Conservation (phyloP, 2,113 vertebrate genomes). For the rabbit (Oryctolagus cuniculus) region DNA sequence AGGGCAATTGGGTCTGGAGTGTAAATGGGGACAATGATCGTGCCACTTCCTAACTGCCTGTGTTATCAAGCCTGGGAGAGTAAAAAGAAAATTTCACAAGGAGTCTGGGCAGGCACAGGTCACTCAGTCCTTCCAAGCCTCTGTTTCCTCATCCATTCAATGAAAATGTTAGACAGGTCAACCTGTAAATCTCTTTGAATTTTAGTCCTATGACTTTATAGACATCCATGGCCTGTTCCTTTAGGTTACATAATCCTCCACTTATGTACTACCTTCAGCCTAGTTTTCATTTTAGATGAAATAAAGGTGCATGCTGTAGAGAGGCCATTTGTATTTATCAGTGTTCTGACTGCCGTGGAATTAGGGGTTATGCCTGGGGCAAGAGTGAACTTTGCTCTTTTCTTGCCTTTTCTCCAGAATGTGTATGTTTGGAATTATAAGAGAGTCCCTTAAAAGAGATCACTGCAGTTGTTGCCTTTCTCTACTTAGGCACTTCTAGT, state of each 20-base stretch:
- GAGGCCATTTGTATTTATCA: constrained; percentile 43
- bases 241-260: background rate
- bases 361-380: background rate
- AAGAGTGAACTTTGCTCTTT: background rate
- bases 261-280: background rate
- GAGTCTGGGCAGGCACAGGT: background rate
- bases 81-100: background rate
- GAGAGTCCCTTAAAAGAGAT: constrained; percentile 60
- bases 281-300: constrained; percentile 5
- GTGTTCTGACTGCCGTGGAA: constrained; percentile 37
- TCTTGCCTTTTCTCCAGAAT: constrained; percentile 56
- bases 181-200: background rate
- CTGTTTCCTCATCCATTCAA: constrained; percentile 36
- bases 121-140: background rate
- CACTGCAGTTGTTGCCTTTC: constrained; percentile 61
- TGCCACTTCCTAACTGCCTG: background rate
- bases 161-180: background rate
- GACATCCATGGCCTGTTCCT: background rate
- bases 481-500: constrained; percentile 56
- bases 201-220: background rate
- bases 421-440: constrained; percentile 51
- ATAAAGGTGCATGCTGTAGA: background rate
- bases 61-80: background rate
- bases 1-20: background rate
- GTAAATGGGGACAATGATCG: background rate